These are phyloP conservation scores for Lasiurus cinereus DNA, from an alignment of 2,113 vertebrate species.

Conservation along the genomic window DNA sequence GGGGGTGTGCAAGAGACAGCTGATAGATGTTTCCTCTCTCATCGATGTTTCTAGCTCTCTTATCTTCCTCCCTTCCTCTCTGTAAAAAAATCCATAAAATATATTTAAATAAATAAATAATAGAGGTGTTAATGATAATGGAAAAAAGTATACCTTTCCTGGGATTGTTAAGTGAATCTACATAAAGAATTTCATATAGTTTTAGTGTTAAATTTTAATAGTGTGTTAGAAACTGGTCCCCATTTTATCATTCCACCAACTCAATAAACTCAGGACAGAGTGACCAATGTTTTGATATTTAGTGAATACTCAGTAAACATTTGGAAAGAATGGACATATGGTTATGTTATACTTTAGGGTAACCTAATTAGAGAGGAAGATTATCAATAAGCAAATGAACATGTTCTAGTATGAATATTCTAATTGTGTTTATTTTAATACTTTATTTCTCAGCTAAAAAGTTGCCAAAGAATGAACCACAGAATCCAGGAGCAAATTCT, in stretches of 20 bases:
- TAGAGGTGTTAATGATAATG: not conserved
- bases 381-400: not conserved
- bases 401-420: constrained; percentile 39
- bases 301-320: not conserved
- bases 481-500: constrained; percentile 90
- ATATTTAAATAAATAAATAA: not conserved
- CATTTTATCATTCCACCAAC: not conserved
- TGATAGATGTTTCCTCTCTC: too few species aligned
- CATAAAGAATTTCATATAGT: not conserved
- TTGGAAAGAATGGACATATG: not conserved
- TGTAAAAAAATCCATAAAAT: too few species aligned
- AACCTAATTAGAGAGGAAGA: not conserved
- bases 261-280: not conserved
- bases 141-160: constrained; percentile 43
- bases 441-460: constrained; percentile 92
- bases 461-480: constrained; percentile 97
- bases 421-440: constrained; percentile 70
- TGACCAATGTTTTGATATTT: not conserved
- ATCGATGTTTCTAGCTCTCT: too few species aligned
- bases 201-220: not conserved
- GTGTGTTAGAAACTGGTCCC: not conserved
- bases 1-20: too few species aligned
- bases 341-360: not conserved
- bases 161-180: not conserved
- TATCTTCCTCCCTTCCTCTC: too few species aligned